Evolutionary conservation across 2,888 invertebrate species (phyloP).

Genomic region (Polydrusus tereticollis): DNA sequence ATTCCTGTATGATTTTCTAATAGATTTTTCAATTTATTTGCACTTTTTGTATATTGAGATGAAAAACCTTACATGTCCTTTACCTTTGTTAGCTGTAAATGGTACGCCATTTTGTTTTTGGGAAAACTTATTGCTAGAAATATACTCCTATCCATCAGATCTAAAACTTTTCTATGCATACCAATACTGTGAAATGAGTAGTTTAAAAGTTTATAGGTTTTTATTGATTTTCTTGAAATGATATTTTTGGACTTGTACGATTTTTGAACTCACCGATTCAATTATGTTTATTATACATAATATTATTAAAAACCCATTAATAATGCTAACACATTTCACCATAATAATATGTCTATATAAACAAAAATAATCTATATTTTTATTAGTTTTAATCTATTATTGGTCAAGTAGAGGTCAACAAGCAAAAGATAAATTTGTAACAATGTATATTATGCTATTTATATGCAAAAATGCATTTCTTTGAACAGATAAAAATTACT

Average conservation of each 20-base stretch:
- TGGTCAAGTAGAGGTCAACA: too few relatives aligned
- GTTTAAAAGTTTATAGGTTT: slow-evolving; percentile 32
- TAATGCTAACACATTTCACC: too few relatives aligned
- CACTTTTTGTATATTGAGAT: neutral
- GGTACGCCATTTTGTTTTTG: slow-evolving; percentile 19
- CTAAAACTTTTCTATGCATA: slow-evolving; percentile 36
- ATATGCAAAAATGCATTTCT: too few relatives aligned
- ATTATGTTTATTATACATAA: too few relatives aligned
- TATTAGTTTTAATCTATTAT: too few relatives aligned
- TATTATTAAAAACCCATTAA: too few relatives aligned
- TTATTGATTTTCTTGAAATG: slow-evolving; percentile 24
- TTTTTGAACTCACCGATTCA: slow-evolving; percentile 40
- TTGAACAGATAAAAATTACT: too few relatives aligned
- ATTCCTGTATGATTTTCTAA: too few relatives aligned
- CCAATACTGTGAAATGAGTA: slow-evolving; percentile 17
- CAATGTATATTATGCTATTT: too few relatives aligned
- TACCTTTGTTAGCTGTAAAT: slow-evolving; percentile 29
- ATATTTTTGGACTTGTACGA: slow-evolving; percentile 38
- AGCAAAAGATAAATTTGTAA: too few relatives aligned
- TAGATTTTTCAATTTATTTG: neutral
- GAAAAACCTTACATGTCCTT: slow-evolving; percentile 22
- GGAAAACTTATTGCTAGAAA: slow-evolving; percentile 22
- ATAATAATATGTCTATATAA: too few relatives aligned
- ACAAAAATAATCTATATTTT: too few relatives aligned
- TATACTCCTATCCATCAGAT: slow-evolving; percentile 33